A percentile compares a stretch with the other conserved stretches of the same genome.
phyloP scores from a whole-genome alignment of 2,113 vertebrate genomes.

The Polypterus senegalus region DNA sequence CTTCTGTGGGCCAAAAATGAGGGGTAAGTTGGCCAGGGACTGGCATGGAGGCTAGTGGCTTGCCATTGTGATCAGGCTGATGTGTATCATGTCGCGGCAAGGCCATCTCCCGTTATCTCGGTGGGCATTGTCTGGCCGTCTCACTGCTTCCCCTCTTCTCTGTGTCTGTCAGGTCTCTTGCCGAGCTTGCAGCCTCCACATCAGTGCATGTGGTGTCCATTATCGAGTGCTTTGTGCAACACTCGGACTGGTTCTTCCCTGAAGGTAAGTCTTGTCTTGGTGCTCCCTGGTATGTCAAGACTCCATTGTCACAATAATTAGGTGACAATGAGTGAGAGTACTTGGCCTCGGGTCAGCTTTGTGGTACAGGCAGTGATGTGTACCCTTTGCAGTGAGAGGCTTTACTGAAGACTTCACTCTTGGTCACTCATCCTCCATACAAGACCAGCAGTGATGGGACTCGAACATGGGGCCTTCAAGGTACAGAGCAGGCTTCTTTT shows the following conservation, averaged over 20 bases:
- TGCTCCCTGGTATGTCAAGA: background rate
- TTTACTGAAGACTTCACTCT: too few relatives aligned
- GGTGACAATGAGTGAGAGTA: background rate
- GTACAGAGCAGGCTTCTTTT: too few relatives aligned
- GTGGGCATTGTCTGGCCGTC: background rate
- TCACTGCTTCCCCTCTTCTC: background rate
- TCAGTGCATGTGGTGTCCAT: conserved; percentile 92
- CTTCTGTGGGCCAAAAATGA: conserved; percentile 89
- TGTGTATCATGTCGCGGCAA: too few relatives aligned
- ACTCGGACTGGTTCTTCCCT: conserved; percentile 95
- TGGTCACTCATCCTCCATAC: too few relatives aligned
- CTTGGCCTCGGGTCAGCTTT: background rate
- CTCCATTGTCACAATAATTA: background rate
- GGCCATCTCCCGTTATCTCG: too few relatives aligned
- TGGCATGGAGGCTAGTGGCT: conserved; percentile 10
- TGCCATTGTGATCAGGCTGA: background rate
- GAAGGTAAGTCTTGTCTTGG: conserved; percentile 53
- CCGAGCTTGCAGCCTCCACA: conserved; percentile 92
- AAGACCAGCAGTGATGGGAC: too few relatives aligned
- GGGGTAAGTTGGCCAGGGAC: conserved; percentile 59
- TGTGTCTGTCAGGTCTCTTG: conserved; percentile 61
- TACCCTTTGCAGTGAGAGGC: too few relatives aligned
- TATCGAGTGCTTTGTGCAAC: conserved; percentile 91
- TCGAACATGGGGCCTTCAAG: too few relatives aligned
- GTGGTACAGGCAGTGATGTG: background rate